Percentiles rank a stretch among this genome's conserved stretches.
Evolutionary conservation across 2,113 vertebrate species (phyloP).

Genomic region (Chamaetylas fuelleborni): DNA sequence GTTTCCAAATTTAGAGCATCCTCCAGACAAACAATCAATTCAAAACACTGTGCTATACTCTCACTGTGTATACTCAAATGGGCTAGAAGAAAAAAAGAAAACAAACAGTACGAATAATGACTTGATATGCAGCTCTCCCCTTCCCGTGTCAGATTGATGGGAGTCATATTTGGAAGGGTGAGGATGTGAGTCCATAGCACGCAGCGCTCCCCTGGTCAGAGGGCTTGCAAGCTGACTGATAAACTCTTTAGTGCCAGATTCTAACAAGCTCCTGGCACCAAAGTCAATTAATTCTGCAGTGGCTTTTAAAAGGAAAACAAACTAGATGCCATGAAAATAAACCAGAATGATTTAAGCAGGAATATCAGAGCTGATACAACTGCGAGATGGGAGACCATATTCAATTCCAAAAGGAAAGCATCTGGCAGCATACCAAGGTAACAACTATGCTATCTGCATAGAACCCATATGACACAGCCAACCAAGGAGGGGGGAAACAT

Average conservation of each 20-base stretch:
- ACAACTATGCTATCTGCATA: background rate
- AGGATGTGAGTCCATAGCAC: background rate
- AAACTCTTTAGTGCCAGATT: constrained; percentile 16
- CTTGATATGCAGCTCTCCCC: background rate
- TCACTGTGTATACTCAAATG: background rate
- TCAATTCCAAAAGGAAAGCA: constrained; percentile 21
- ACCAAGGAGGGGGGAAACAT: background rate
- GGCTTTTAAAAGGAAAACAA: constrained; percentile 39
- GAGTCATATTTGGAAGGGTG: background rate
- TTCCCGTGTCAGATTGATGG: background rate
- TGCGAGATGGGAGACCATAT: background rate
- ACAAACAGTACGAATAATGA: background rate
- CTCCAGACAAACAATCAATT: background rate
- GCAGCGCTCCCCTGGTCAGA: background rate
- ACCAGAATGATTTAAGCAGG: constrained; percentile 18
- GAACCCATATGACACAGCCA: background rate
- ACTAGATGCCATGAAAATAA: constrained; percentile 44
- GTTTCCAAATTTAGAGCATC: background rate
- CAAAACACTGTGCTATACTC: background rate
- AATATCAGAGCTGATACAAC: constrained; percentile 7
- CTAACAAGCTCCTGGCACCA: constrained; percentile 23
- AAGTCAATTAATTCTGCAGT: constrained; percentile 39
- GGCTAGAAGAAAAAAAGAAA: background rate
- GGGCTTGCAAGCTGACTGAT: background rate
- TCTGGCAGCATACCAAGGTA: constrained; percentile 8